Conservation (phyloP, 2,113 vertebrate genomes). For the Dolichallabes microphthalmus region DNA sequence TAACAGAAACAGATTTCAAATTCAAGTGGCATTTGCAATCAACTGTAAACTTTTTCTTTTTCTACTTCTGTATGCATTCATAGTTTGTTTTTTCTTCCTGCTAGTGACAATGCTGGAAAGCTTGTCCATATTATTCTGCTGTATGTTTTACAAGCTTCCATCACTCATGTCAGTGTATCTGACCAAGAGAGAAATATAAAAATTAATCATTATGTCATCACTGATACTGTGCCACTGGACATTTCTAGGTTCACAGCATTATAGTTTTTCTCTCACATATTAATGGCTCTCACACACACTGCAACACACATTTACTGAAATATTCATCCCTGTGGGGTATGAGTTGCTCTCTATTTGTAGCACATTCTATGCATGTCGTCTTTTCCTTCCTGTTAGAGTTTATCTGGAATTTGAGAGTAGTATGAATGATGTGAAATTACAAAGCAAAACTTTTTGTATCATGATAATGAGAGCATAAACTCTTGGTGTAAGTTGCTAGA, state of each 20-base stretch:
- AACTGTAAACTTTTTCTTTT: background rate
- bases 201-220: background rate
- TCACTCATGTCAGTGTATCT: background rate
- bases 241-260: background rate
- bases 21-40: background rate
- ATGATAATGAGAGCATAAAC: background rate
- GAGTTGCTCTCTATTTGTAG: background rate
- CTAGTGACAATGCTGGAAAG: background rate
- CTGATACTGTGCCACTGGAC: background rate
- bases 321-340: conserved; percentile 11
- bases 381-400: background rate
- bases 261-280: background rate
- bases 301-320: conserved; percentile 14
- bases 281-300: background rate
- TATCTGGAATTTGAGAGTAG: conserved; percentile 1
- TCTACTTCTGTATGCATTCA: background rate
- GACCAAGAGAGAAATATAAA: background rate
- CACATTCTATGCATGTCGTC: background rate
- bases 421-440: conserved; percentile 1
- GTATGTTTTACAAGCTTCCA: background rate
- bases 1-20: background rate
- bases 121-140: background rate
- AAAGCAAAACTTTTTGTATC: background rate
- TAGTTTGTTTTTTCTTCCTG: background rate
- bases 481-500: background rate